Base-by-base conservation (phyloP, 2,113 vertebrate species). In the Clarias gariepinus region DNA sequence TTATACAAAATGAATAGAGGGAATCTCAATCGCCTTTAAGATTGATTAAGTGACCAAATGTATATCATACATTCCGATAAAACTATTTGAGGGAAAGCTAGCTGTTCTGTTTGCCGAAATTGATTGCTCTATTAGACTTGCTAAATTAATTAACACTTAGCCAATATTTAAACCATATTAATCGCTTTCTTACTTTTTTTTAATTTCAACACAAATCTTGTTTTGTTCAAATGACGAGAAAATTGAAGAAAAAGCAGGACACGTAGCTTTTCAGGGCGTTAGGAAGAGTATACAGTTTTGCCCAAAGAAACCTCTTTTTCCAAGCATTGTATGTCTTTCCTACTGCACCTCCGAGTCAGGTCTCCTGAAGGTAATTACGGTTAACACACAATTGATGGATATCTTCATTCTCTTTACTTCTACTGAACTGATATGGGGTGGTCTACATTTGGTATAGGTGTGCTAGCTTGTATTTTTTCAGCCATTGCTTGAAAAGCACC, bases 401-500 rank as follows among this genome's bases (percentile, higher is more conserved):
- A 79, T 74, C 30, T 60, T 61, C 19, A 11, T 15, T 61, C 18
- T 74, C 33, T 74, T 60, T 73, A 36, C 28, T 84, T 25, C 28
- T 69, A 57, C 33, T 6, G 33, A 10, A 19, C 8, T 60, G 16
- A 74, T n/a, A 74, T n/a, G 52, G 10, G 23, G 18, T 61, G 33
- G 55, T 41, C 13, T 84, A 36, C 16, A 74, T 74, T 60, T 84
- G 13, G 6, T 64, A 41, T 77, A 53, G 16, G 33, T 77, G 58
- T 85, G 4, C 53, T 16, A 47, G 61, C 47, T 78, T 79, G 60
- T 36, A 47, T 69, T 58, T 69, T 79, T 15, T 69, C 30, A 74
- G 60, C 79, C 55, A 73, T 82, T 74, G 66, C 69, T 68, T 64
- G 71, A 55, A 57, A 68, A 41, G n/a, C 47, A n/a, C n/a, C 73